phyloP scores from a whole-genome alignment of 2,797 vertebrate genomes.

The Zalophus californianus region DNA sequence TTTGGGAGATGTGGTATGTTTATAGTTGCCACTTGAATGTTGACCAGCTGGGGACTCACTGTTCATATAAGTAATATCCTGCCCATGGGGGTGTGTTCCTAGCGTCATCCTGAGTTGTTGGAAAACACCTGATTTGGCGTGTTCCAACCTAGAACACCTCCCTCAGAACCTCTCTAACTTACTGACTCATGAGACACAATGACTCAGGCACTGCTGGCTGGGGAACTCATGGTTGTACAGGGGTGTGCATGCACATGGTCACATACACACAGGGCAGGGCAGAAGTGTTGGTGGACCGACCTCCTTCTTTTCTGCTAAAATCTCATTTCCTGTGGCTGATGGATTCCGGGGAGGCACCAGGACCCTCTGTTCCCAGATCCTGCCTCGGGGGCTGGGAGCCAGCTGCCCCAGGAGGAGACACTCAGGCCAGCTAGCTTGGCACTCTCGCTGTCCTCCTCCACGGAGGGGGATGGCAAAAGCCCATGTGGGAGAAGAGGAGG shows the following conservation, averaged over 20 bases:
- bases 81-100: background rate
- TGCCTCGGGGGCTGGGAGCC: background rate
- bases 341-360: background rate
- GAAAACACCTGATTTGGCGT: background rate
- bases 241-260: accelerated
- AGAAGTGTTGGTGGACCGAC: background rate
- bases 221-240: background rate
- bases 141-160: background rate
- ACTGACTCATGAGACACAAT: background rate
- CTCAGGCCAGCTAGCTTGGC: background rate
- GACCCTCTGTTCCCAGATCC: background rate
- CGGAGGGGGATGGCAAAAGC: conserved; percentile 40
- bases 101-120: background rate
- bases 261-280: no score
- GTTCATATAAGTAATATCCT: conserved; percentile 45
- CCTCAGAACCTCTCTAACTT: background rate
- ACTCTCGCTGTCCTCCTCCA: conserved; percentile 47
- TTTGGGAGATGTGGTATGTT: conserved; percentile 16
- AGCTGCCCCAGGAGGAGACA: conserved; percentile 3
- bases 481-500: conserved; percentile 70
- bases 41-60: background rate
- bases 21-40: background rate
- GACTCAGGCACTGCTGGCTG: background rate
- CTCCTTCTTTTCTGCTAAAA: conserved; percentile 34
- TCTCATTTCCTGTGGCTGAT: conserved; percentile 36